Conservation (phyloP, 2,113 vertebrate species). For the Sitta europaea region DNA sequence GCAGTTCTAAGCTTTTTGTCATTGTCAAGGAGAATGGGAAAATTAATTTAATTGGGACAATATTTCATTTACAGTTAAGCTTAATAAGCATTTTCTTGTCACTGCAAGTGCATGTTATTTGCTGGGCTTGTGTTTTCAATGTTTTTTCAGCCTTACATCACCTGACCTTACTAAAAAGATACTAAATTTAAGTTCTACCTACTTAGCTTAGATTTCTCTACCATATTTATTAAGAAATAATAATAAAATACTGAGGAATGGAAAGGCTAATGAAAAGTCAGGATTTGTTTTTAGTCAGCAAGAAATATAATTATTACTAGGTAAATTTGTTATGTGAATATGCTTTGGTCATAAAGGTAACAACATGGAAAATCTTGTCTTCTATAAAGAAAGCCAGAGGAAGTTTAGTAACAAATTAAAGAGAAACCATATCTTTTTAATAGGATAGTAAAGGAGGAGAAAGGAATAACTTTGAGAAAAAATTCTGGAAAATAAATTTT, state of each 20-base stretch:
- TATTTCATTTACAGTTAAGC: neutral
- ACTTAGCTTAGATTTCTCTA: neutral
- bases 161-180: neutral
- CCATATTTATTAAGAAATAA: neutral
- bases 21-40: neutral
- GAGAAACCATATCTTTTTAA: neutral
- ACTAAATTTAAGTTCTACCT: neutral
- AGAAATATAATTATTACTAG: neutral
- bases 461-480: neutral
- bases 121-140: neutral
- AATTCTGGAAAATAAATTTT: neutral
- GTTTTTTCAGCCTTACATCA: neutral
- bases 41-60: slow-evolving; percentile 13
- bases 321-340: neutral
- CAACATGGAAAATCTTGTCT: neutral
- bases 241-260: neutral
- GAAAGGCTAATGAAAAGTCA: neutral
- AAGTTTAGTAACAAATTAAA: neutral
- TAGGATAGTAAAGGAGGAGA: neutral
- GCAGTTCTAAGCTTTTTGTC: neutral
- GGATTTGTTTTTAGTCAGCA: neutral
- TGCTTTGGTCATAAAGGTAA: neutral
- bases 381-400: neutral
- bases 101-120: neutral
- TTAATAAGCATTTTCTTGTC: neutral